A percentile compares a stretch with the other conserved stretches of the same genome.
These are phyloP conservation scores for Cosmorhoe ocellata DNA, from an alignment of 2,888 invertebrate species.

Conservation along the genomic window DNA sequence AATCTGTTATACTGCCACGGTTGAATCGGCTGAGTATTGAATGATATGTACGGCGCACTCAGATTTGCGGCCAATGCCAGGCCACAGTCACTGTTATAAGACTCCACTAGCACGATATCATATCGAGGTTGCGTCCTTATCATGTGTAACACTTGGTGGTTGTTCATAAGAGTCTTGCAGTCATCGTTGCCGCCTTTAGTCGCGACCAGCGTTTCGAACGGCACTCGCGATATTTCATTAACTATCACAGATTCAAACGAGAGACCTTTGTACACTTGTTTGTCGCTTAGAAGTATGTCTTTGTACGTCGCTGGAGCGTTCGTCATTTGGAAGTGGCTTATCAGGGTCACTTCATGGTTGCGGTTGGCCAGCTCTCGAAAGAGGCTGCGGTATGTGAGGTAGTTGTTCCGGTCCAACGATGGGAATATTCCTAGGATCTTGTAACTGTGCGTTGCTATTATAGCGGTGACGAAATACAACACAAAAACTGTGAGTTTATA, in stretches of 20 bases:
- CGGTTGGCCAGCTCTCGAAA: conserved; percentile 75
- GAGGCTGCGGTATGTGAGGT: conserved; percentile 74
- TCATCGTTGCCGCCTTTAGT: conserved; percentile 77
- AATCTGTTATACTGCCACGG: conserved; percentile 80
- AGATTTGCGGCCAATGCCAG: conserved; percentile 86
- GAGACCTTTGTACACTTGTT: conserved; percentile 66
- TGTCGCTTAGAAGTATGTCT: conserved; percentile 76
- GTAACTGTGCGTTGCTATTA: conserved; percentile 61
- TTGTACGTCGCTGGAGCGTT: conserved; percentile 76
- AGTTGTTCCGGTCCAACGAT: conserved; percentile 76
- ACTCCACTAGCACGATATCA: conserved; percentile 88
- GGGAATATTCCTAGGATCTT: conserved; percentile 81
- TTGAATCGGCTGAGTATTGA: conserved; percentile 80
- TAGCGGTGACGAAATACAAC: conserved; percentile 55
- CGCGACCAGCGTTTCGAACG: conserved; percentile 72
- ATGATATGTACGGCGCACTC: conserved; percentile 83
- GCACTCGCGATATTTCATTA: conserved; percentile 73
- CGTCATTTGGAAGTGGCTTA: conserved; percentile 74
- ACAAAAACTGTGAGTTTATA: conserved; percentile 51
- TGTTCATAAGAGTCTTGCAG: conserved; percentile 73
- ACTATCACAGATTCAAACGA: conserved; percentile 76
- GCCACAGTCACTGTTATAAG: conserved; percentile 89
- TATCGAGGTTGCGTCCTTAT: conserved; percentile 77
- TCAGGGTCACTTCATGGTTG: conserved; percentile 80
- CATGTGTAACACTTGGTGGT: conserved; percentile 80